Conservation (phyloP, 2,888 invertebrate species). For the Tetrapedia diversipes region DNA sequence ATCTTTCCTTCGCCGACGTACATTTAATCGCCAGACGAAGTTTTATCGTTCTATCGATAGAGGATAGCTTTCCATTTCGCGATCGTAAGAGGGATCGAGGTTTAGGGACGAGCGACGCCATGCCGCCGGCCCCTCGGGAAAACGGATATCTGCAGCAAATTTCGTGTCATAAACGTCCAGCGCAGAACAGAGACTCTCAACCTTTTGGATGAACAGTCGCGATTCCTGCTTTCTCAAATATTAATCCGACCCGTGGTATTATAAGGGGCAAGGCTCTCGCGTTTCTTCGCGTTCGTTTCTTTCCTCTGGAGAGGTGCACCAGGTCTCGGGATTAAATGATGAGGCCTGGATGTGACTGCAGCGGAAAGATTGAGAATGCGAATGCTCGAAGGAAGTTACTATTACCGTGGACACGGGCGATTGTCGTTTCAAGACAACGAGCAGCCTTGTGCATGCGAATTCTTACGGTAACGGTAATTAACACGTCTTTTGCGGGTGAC, state of each 20-base stretch:
- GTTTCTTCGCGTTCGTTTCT: background rate
- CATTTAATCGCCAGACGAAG: background rate
- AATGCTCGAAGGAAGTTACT: background rate
- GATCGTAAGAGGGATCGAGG: background rate
- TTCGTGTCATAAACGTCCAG: constrained; percentile 49
- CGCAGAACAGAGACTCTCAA: constrained; percentile 39
- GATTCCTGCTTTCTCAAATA: constrained; percentile 19
- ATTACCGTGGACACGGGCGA: too few species aligned
- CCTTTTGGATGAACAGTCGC: background rate
- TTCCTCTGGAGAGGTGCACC: background rate
- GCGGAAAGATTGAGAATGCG: background rate
- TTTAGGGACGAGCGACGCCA: constrained; percentile 22
- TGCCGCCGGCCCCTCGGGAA: constrained; percentile 17
- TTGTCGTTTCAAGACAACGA: background rate
- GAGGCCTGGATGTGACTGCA: background rate
- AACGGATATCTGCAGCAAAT: constrained; percentile 52
- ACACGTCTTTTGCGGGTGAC: too few species aligned
- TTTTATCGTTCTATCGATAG: constrained; percentile 28
- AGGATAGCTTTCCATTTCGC: constrained; percentile 1
- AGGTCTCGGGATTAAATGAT: constrained; percentile 1
- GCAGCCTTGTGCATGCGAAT: too few species aligned
- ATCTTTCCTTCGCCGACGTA: background rate
- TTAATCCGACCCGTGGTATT: constrained; percentile 21
- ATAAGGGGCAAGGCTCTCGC: background rate
- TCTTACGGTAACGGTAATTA: background rate